phyloP scores from a whole-genome alignment of 2,113 vertebrate genomes.

The mouse (Mus musculus) region GRCm39 chr6:42366001-42366500 shows the following conservation, averaged over 20 bases:
- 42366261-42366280: background rate
- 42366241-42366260: background rate
- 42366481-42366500: background rate
- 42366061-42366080: conserved; percentile 2
- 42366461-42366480: too few relatives aligned
- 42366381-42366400: background rate
- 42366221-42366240: background rate
- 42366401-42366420: background rate
- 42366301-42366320: background rate
- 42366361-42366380: background rate
- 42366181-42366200: background rate
- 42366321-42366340: background rate
- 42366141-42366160: background rate
- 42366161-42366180: background rate
- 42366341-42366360: background rate
- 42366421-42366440: background rate
- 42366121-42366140: background rate
- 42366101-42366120: background rate
- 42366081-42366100: background rate
- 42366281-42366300: background rate
- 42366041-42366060: background rate
- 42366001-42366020: background rate
- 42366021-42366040: background rate
- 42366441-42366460: background rate
- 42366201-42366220: background rate